A percentile compares a stretch with the other conserved stretches of the same genome.
Evolutionary conservation across 2,888 invertebrate genomes (phyloP).

Genomic region (Boloria selene): DNA sequence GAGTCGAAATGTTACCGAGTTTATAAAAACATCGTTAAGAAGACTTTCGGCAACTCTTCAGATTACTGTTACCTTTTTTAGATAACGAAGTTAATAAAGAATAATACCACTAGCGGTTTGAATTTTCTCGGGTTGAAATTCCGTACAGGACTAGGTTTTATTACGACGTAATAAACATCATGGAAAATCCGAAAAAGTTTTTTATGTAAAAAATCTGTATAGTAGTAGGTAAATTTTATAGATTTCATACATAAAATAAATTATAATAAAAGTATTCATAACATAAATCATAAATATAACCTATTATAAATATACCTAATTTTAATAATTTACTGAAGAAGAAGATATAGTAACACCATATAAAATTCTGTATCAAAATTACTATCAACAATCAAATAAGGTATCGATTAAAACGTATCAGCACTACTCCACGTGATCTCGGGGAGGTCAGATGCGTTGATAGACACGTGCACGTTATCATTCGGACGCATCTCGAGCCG

Average conservation of each 20-base stretch:
- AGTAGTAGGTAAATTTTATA: too few species aligned
- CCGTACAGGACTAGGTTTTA: constrained; percentile 37
- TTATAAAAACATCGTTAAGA: constrained; percentile 34
- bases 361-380: not conserved
- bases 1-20: constrained; percentile 31
- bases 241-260: too few species aligned
- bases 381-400: constrained; percentile 18
- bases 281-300: too few species aligned
- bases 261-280: too few species aligned
- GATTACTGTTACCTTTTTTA: constrained; percentile 34
- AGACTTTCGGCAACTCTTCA: constrained; percentile 26
- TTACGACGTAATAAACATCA: constrained; percentile 1
- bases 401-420: constrained; percentile 18
- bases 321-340: too few species aligned
- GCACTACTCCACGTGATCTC: constrained; percentile 25
- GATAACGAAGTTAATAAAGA: constrained; percentile 35
- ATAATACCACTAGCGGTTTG: constrained; percentile 18
- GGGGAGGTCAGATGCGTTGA: constrained; percentile 31
- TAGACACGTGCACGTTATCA: constrained; percentile 33
- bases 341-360: too few species aligned
- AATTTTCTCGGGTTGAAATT: constrained; percentile 16
- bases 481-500: constrained; percentile 26
- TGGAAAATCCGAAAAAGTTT: not conserved
- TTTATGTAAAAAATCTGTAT: not conserved
- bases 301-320: too few species aligned